These are phyloP conservation scores for Lanistes nyassanus DNA, from an alignment of 1,140 invertebrate species.

Conservation along the genomic window DNA sequence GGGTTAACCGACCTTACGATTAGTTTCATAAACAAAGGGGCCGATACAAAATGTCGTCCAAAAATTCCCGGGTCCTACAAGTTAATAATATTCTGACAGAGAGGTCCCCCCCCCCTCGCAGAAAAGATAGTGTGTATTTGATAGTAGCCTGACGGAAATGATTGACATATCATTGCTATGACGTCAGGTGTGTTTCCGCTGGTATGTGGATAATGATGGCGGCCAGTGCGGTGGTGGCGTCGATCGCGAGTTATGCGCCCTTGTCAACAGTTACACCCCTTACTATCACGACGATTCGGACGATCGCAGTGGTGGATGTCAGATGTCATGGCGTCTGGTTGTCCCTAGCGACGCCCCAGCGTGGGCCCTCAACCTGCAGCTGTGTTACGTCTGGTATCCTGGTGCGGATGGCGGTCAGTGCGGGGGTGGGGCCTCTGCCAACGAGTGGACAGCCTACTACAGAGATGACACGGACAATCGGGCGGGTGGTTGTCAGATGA, in stretches of 20 bases:
- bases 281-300: constrained; percentile 36
- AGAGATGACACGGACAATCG: constrained; percentile 37
- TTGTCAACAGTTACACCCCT: constrained; percentile 22
- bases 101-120: too few species aligned
- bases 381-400: constrained; percentile 32
- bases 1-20: too few species aligned
- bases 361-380: constrained; percentile 19
- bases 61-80: too few species aligned
- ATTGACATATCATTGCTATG: too few species aligned
- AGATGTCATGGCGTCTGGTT: constrained; percentile 32
- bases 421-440: constrained; percentile 23
- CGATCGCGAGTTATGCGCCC: constrained; percentile 23
- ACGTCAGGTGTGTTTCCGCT: constrained; percentile 30
- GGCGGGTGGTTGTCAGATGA: constrained; percentile 27
- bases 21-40: too few species aligned
- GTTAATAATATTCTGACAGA: too few species aligned
- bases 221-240: constrained; percentile 36
- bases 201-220: constrained; percentile 31
- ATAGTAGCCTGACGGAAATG: too few species aligned
- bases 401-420: constrained; percentile 37
- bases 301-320: constrained; percentile 23
- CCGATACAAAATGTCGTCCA: too few species aligned
- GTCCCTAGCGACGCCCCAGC: constrained; percentile 24
- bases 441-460: constrained; percentile 34
- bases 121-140: too few species aligned